Base-by-base conservation (phyloP, 2,888 invertebrate species). In the Andrena bicolor region DNA sequence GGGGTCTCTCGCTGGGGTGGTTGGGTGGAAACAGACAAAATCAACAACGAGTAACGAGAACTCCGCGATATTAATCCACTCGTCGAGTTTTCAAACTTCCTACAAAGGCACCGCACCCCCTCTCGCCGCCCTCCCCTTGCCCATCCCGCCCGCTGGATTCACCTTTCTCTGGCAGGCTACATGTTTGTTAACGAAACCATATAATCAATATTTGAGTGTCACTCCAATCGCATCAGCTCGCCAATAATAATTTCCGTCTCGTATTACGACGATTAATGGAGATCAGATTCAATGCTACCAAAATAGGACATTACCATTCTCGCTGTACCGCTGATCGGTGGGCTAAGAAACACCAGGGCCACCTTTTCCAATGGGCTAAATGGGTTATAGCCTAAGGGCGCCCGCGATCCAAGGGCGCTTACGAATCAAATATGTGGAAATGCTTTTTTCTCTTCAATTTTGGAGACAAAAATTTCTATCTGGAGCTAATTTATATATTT, bases 31-130 rank as follows among this genome's bases (percentile, higher is more conserved):
- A 92, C 93, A 93, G 94, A 92, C 93, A 94, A 94, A 94, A 94
- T 94, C 93, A 94, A 94, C 94, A 94, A 93, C 92, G 93, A 93
- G 93, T 93, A 93, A 93, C 93, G 93, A 93, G 93, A 94, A 93
- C 93, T 93, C 93, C 90, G 92, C 92, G 94, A 94, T 93, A 94
- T 94, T 94, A 94, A 94, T 94, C 93, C 94, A 94, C 94, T 94
- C 93, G 93, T 91, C 92, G 94, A 94, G 93, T 93, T 93, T 94
- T 94, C 93, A 93, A 94, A 93, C 93, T 93, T 92, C 91, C 92
- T 92, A 93, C 94, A 94, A 94, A 94, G 94, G 93, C 91, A 91
- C 88, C 90, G 86, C 90, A 77, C 86, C 84, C 80, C 82, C 77
- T 60, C 70, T 73, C 71, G 7, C 75, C 66, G 32, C 69, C 48